Base-by-base conservation (phyloP, 2,797 vertebrate species). In the Sebastes cheni region DNA sequence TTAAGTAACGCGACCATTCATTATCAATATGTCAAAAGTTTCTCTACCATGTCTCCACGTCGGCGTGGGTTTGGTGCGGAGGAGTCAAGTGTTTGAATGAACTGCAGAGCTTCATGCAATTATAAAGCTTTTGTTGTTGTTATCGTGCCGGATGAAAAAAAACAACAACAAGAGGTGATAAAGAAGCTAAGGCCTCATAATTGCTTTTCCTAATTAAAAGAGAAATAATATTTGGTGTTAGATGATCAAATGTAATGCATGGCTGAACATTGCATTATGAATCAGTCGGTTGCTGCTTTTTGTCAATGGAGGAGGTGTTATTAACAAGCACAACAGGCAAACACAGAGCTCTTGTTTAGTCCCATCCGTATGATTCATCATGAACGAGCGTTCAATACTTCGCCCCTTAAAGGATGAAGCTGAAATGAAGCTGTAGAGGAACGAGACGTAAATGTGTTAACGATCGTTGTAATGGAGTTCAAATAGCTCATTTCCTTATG, bases 171-270 rank as follows among this genome's bases (percentile, higher is more conserved):
- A 32, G 30, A 77, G 72, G 72, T 72, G 74, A 85, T 71, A 70
- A 74, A 77, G 67, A 84, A 75, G 70, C 76, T 75, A 39, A 58
- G 54, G 81, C 78, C 81, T 85, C 73, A 80, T 89, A 84, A 93
- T 84, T 85, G 67, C 82, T 86, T 90, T 86, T 79, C 55, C 64
- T 89, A 80, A 90, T 91, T 90, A 90, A 89, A 89, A 81, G 29
- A 86, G 34, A 87, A 90, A 86, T 58, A 60, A 74, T 23, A 81
- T 86, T 82, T 55, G 13, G n/a, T 67, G 66, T 80, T 78, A 60
- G 76, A 89, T 82, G 80, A 91, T 89, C 84, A 89, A 75, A 82
- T 72, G 54, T 52, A 75, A 81, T 27, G 66, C 83, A 77, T 75
- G 79, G 80, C 76, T 88, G 87, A 82, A 30, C 80, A 65, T 2